A percentile compares a stretch with the other conserved stretches of the same genome.
phyloP scores from a whole-genome alignment of 2,888 invertebrate species.

The Kuschelorhynchus macadamiae region DNA sequence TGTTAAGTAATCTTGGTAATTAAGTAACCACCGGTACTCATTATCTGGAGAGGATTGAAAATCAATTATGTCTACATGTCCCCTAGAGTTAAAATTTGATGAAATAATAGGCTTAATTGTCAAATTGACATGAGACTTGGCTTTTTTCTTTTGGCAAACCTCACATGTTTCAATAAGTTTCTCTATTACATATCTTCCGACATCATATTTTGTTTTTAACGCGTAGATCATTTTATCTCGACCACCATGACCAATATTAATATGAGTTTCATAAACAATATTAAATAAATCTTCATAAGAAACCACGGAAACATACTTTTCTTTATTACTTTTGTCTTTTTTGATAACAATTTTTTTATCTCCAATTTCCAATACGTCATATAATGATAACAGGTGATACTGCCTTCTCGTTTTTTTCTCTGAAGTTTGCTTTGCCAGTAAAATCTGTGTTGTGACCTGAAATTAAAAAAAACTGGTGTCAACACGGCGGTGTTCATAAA shows the following conservation, averaged over 20 bases:
- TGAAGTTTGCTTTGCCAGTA: too few relatives aligned
- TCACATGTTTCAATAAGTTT: conserved; percentile 26
- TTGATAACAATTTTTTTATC: neutral
- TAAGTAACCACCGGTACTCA: conserved; percentile 42
- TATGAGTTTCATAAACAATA: conserved; percentile 27
- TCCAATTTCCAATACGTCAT: too few relatives aligned
- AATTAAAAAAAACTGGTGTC: too few relatives aligned
- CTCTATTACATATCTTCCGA: conserved; percentile 28
- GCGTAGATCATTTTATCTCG: conserved; percentile 34
- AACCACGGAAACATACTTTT: neutral
- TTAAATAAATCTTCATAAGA: conserved; percentile 28
- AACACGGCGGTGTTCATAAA: too few relatives aligned
- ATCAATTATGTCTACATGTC: conserved; percentile 42
- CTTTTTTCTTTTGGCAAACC: conserved; percentile 23
- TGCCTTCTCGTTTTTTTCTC: too few relatives aligned
- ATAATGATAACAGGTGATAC: too few relatives aligned
- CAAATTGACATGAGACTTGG: conserved; percentile 1
- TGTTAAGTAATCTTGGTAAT: conserved; percentile 46
- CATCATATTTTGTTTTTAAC: conserved; percentile 29
- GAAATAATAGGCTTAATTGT: conserved; percentile 14
- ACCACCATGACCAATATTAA: conserved; percentile 30
- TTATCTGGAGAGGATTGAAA: conserved; percentile 28
- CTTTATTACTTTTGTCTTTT: neutral
- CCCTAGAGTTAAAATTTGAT: conserved; percentile 3
- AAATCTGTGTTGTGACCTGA: too few relatives aligned